A percentile compares a stretch with the other conserved stretches of the same genome.
phyloP scores from a whole-genome alignment of 2,113 vertebrate genomes.

The Trochalopteron elliotii region DNA sequence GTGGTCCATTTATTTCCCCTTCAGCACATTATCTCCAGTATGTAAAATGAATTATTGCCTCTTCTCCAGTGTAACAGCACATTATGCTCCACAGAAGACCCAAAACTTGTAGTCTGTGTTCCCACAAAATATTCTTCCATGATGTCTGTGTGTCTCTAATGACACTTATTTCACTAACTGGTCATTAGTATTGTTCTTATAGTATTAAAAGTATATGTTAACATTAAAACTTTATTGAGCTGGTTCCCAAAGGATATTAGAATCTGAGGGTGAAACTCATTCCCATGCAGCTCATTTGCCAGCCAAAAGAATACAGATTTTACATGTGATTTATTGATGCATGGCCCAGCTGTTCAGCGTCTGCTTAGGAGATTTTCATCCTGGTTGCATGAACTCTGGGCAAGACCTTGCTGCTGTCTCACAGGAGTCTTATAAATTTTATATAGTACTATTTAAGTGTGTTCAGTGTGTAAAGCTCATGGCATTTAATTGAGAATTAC shows the following conservation, averaged over 20 bases:
- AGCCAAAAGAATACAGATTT: not conserved
- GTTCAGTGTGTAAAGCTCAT: not conserved
- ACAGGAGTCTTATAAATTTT: not conserved
- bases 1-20: conserved; percentile 51
- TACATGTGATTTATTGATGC: not conserved
- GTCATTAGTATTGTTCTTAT: not conserved
- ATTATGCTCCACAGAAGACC: conserved; percentile 3
- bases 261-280: not conserved
- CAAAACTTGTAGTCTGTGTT: not conserved
- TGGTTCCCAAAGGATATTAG: not conserved
- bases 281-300: not conserved
- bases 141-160: not conserved
- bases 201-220: not conserved
- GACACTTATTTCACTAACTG: not conserved
- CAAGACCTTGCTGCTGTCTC: conserved; percentile 7
- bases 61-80: not conserved
- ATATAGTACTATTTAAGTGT: not conserved
- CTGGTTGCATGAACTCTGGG: not conserved
- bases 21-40: conserved; percentile 37
- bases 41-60: conserved; percentile 55
- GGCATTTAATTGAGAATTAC: not conserved
- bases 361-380: conserved; percentile 20
- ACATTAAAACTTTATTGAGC: not conserved
- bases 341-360: conserved; percentile 18
- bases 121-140: not conserved